Evolutionary conservation across 2,888 invertebrate genomes (phyloP).

Genomic region (Drosophila helvetica): DNA sequence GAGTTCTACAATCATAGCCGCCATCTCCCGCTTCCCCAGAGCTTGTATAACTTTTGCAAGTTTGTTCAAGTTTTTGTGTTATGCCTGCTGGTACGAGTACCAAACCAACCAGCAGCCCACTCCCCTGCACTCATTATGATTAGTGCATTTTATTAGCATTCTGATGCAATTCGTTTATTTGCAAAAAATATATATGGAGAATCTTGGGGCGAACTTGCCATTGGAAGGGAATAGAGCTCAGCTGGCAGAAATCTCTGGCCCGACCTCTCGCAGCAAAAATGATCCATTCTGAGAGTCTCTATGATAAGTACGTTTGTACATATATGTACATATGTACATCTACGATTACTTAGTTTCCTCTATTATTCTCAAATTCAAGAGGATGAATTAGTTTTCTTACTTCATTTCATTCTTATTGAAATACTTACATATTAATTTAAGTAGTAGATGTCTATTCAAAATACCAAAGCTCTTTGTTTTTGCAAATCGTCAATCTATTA

Average conservation of each 20-base stretch:
- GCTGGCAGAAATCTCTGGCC: neutral
- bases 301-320: no score
- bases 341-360: no score
- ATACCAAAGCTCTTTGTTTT: no score
- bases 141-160: constrained; percentile 74
- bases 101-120: neutral
- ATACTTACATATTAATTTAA: no score
- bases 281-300: no score
- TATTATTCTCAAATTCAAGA: no score
- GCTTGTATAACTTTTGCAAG: constrained; percentile 64
- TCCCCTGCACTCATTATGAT: constrained; percentile 58
- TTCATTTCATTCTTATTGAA: no score
- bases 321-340: no score
- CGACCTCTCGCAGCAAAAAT: no score
- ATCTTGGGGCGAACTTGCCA: neutral
- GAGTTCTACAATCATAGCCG: constrained; percentile 67
- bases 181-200: constrained; percentile 6
- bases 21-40: constrained; percentile 14
- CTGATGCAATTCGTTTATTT: constrained; percentile 53
- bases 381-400: no score
- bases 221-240: neutral
- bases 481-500: no score
- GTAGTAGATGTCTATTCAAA: no score
- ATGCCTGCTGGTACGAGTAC: constrained; percentile 52
- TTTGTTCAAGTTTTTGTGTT: constrained; percentile 71